A percentile compares a stretch with the other conserved stretches of the same genome.
phyloP scores from a whole-genome alignment of 1,140 invertebrate genomes.

The Hesperophylax magnus region DNA sequence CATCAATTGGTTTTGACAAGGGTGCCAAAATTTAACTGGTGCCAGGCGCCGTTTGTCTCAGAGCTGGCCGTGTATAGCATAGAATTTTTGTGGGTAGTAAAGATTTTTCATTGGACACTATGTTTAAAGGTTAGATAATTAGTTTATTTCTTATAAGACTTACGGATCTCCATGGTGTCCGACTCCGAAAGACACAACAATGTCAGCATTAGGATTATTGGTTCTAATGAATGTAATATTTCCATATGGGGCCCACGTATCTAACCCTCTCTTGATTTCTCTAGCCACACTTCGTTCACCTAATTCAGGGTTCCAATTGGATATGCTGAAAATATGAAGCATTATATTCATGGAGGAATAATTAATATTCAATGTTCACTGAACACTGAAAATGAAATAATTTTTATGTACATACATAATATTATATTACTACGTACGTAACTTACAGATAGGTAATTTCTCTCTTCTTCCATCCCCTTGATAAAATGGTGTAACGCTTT shows the following conservation, averaged over 20 bases:
- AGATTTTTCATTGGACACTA: no score
- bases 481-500: conserved; percentile 73
- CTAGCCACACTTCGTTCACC: conserved; percentile 68
- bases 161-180: conserved; percentile 77
- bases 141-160: conserved; percentile 52
- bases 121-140: no score
- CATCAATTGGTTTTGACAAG: no score
- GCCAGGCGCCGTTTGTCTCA: no score
- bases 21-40: no score
- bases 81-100: no score
- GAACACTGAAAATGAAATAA: no score
- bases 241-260: conserved; percentile 76
- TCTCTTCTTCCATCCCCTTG: conserved; percentile 75
- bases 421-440: neutral
- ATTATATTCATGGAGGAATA: no score
- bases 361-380: no score
- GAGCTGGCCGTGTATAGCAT: no score
- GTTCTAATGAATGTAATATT: conserved; percentile 71
- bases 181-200: conserved; percentile 75
- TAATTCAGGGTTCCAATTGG: conserved; percentile 76
- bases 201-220: conserved; percentile 72
- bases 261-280: conserved; percentile 73
- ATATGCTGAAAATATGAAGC: conserved; percentile 60
- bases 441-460: conserved; percentile 75
- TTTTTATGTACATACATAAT: conserved; percentile 4